A percentile compares a stretch with the other conserved stretches of the same genome.
These are phyloP conservation scores for Metopolophium dirhodum DNA, from an alignment of 1,140 invertebrate species.

Conservation along the genomic window DNA sequence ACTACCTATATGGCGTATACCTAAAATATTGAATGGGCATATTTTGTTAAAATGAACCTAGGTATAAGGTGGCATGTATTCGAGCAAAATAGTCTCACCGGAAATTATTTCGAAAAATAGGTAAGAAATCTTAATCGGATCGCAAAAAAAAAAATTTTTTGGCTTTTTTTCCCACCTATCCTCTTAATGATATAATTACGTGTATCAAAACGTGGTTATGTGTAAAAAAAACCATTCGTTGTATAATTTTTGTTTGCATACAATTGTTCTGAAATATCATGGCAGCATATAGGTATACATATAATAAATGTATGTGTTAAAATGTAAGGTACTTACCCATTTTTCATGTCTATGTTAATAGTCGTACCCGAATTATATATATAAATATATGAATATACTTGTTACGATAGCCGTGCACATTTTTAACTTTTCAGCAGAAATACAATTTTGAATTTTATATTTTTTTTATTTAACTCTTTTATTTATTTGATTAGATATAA, in stretches of 20 bases:
- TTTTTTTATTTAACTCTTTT: not conserved
- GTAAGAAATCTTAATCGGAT: no score
- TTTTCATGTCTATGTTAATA: not conserved
- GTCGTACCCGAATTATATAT: not conserved
- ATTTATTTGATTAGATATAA: not conserved
- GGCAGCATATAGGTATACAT: not conserved
- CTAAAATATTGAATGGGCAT: not conserved
- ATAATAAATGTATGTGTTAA: not conserved
- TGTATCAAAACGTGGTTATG: not conserved
- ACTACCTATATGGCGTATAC: not conserved
- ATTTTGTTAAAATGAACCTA: not conserved
- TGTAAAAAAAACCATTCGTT: not conserved
- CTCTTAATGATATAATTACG: not conserved
- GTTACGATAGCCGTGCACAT: not conserved
- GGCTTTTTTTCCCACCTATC: no score
- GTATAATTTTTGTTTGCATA: not conserved
- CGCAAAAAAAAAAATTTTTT: no score
- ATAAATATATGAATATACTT: not conserved
- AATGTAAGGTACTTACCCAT: not conserved
- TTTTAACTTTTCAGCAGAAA: not conserved
- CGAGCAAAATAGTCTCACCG: not conserved
- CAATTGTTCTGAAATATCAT: not conserved
- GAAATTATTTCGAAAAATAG: not conserved
- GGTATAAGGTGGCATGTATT: not conserved
- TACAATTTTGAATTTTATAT: not conserved